A percentile compares a stretch with the other conserved stretches of the same genome.
Evolutionary conservation across 1,140 invertebrate species (phyloP).

Genomic region (Gonatopus flavifemur): DNA sequence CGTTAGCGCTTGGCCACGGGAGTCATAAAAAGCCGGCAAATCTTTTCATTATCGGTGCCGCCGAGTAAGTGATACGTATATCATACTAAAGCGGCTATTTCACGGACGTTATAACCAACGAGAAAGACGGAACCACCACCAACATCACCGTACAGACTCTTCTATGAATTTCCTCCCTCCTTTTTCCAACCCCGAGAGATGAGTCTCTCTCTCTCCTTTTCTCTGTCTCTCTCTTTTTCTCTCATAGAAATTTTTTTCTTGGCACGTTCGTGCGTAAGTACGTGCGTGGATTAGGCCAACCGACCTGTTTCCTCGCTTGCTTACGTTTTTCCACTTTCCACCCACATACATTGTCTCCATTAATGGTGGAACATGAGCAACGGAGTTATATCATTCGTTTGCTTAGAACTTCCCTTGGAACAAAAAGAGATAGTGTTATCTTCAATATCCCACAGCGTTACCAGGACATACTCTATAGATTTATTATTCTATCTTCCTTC

Average conservation of each 20-base stretch:
- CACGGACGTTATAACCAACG: slow-evolving; percentile 46
- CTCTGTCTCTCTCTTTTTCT: too few relatives aligned
- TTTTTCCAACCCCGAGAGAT: background rate
- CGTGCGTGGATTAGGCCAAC: slow-evolving; percentile 27
- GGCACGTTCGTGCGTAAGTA: slow-evolving; percentile 24
- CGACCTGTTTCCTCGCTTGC: slow-evolving; percentile 16
- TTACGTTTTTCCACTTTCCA: background rate
- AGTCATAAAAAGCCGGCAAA: slow-evolving; percentile 55
- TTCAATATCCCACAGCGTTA: too few relatives aligned
- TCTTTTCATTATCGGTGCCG: slow-evolving; percentile 59
- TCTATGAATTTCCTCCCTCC: background rate
- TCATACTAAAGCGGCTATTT: slow-evolving; percentile 55
- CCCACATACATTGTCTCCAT: too few relatives aligned
- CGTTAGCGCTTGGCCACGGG: slow-evolving; percentile 43
- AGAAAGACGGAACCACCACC: slow-evolving; percentile 26
- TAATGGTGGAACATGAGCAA: too few relatives aligned
- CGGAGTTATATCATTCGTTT: too few relatives aligned
- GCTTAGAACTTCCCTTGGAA: too few relatives aligned
- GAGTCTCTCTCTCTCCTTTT: background rate
- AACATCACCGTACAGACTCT: slow-evolving; percentile 7
- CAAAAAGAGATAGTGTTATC: too few relatives aligned
- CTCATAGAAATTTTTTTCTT: slow-evolving; percentile 23
- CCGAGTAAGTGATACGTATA: slow-evolving; percentile 57
- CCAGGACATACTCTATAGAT: background rate
- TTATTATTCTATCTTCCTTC: background rate